Evolutionary conservation across 1,140 invertebrate genomes (phyloP).

Genomic region (Brachionus manjavacas): DNA sequence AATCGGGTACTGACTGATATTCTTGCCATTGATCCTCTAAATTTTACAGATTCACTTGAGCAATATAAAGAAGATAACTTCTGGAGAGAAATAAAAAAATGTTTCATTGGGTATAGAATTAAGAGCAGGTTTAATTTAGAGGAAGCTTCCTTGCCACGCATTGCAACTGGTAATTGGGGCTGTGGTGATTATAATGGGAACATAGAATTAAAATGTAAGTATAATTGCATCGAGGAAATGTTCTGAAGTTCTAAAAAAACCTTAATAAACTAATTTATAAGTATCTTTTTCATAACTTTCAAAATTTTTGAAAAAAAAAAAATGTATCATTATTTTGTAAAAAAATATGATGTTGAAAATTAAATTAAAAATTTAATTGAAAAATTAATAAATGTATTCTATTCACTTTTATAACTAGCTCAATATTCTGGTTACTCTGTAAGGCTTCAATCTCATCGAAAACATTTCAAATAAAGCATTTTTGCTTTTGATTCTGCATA

Average conservation of each 20-base stretch:
- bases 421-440: no score
- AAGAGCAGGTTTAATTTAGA: background rate
- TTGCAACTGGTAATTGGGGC: constrained; percentile 95
- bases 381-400: no score
- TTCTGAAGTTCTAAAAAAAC: background rate
- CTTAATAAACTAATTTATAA: no score
- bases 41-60: background rate
- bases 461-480: no score
- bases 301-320: no score
- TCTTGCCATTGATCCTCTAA: constrained; percentile 4
- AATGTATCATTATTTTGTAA: no score
- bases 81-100: constrained; percentile 19
- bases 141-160: constrained; percentile 44
- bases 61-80: constrained; percentile 5
- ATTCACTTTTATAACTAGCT: no score
- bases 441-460: no score
- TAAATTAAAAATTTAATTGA: no score
- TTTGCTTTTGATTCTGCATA: no score
- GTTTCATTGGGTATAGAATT: constrained; percentile 31
- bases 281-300: no score
- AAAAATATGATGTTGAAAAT: no score
- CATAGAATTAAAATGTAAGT: constrained; percentile 64
- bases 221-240: background rate
- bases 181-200: constrained; percentile 87
- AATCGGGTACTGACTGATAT: constrained; percentile 25